Base-by-base conservation (phyloP, 2,797 vertebrate species). In the Chelonia mydas region DNA sequence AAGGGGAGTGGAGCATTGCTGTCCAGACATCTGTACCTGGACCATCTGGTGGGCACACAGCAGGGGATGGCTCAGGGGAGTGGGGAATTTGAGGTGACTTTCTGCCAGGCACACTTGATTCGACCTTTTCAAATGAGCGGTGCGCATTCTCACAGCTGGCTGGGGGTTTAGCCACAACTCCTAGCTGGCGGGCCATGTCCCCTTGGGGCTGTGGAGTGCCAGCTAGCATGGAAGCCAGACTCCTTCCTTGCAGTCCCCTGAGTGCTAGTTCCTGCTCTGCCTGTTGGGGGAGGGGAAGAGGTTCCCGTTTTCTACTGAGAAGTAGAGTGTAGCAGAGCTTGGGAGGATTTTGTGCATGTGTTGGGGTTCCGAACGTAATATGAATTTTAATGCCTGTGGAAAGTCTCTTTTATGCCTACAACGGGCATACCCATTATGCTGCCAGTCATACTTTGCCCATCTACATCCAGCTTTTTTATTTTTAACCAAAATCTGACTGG, bases 81-180 rank as follows among this genome's bases (percentile, higher is more conserved):
- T 23, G 1, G 0, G 72, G 61, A 0, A 0, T 78, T 84, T 0
- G 0, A 33, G 25, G 81, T 59, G 15, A 19, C 21, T 16, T 0
- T 0, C 90, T 91, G 94, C 89, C 92, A 96, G 74, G 82, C 92
- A 81, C 15, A 57, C 28, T 96, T 92, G 47, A 84, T 95, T 91
- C 94, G 27, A 91, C 3, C 76, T 84, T 54, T 57, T 86, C 94
- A 79, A 72, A 50, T 65, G 47, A 86, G 4, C 8, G 15, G 45
- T 0, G 0, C 13, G 61, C 59, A 59, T 94, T 83, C 47, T 45
- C 0, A 31, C 41, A 87, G 1, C 65, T 92, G 94, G 84, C 2
- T 1, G 4, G 1, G 25, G 37, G 80, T 84, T 86, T 84, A 0
- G 0, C 10, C 31, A 5, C 90, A 94, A 80, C 77, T 84, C 19